Conservation (phyloP, 35 echinoderm and acorn worm species). For the Nesometra sesokonis region DNA sequence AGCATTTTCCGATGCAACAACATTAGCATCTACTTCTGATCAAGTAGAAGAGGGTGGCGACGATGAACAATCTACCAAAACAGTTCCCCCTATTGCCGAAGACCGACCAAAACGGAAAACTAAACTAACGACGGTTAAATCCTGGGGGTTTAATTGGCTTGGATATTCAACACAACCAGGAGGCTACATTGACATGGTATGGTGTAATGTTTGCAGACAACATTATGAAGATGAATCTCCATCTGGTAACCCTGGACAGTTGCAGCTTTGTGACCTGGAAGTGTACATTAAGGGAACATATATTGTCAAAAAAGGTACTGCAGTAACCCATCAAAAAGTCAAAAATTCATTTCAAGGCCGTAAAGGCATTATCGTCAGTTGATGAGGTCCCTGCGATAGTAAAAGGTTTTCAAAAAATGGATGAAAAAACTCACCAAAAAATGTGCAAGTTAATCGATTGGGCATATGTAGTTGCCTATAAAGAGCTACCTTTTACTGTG, state of each 20-base stretch:
- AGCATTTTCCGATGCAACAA: too few species aligned
- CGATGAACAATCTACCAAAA: too few species aligned
- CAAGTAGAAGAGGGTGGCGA: too few species aligned
- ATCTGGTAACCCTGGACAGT: neutral
- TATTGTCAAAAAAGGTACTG: conserved; percentile 49
- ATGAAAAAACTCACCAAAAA: neutral
- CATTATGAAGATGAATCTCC: neutral
- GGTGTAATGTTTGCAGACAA: conserved; percentile 7
- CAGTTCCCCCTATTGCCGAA: too few species aligned
- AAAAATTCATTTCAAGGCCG: conserved; percentile 5
- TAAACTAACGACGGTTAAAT: conserved; percentile 15
- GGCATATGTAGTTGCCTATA: conserved; percentile 37
- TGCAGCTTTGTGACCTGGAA: conserved; percentile 15
- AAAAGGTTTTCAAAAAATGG: conserved; percentile 7
- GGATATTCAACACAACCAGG: conserved; percentile 1
- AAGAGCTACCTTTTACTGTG: conserved; percentile 26
- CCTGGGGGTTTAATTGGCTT: conserved; percentile 30
- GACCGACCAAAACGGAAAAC: neutral
- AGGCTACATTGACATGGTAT: conserved; percentile 14
- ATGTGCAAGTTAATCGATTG: conserved; percentile 52
- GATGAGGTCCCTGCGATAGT: neutral
- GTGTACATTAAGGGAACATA: conserved; percentile 8
- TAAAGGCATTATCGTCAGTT: neutral
- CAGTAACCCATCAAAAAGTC: neutral
- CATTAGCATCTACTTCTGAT: too few species aligned